phyloP scores from a whole-genome alignment of 1,140 invertebrate genomes.

The Delia radicum region DNA sequence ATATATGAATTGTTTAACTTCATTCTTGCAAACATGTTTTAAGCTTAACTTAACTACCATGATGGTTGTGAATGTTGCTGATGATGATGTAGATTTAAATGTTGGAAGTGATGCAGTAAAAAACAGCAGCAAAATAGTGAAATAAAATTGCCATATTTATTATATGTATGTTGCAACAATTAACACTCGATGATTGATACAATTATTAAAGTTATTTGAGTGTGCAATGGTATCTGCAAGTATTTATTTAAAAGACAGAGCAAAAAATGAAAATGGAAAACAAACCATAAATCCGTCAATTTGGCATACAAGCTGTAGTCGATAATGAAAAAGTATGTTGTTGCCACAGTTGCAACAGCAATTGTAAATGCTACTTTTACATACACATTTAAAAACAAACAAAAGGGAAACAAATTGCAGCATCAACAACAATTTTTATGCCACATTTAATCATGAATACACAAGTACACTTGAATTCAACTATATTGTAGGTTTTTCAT shows the following conservation, averaged over 20 bases:
- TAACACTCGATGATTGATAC: conserved; percentile 9
- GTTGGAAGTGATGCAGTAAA: background rate
- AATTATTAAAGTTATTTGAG: conserved; percentile 4
- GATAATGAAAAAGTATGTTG: background rate
- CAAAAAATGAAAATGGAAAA: background rate
- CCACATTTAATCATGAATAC: background rate
- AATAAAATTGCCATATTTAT: background rate
- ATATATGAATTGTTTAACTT: no score
- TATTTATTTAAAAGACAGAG: background rate
- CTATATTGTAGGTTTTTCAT: no score
- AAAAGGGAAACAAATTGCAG: background rate
- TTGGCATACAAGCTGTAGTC: background rate
- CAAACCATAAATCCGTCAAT: background rate
- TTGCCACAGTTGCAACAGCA: background rate
- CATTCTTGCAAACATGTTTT: background rate
- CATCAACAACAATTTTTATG: background rate
- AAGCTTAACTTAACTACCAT: background rate
- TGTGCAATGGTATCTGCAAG: background rate
- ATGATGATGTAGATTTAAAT: background rate
- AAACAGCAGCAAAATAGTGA: background rate
- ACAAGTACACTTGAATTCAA: no score
- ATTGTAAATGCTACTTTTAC: background rate
- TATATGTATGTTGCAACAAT: background rate
- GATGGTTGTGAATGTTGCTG: no score
- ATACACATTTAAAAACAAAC: background rate